These are phyloP conservation scores for Ptiloglossa arizonensis DNA, from an alignment of 1,140 invertebrate species.

Conservation along the genomic window DNA sequence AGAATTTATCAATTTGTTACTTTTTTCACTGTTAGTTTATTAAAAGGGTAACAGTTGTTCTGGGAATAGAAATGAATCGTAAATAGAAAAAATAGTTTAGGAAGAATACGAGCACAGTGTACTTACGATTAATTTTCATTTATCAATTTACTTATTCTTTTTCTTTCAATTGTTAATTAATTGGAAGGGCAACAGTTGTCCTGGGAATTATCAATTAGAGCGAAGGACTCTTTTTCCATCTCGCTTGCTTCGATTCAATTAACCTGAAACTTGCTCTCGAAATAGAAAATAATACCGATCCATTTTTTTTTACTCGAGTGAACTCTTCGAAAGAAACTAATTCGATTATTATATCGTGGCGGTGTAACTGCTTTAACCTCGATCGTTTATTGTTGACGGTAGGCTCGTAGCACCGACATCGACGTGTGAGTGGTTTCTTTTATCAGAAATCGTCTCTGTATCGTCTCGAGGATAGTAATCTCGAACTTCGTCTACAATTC, in stretches of 20 bases:
- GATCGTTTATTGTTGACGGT: slow-evolving; percentile 18
- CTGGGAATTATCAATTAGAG: not conserved
- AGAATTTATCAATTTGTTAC: no score
- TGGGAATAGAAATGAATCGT: no score
- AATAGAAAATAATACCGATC: not conserved
- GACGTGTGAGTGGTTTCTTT: not conserved
- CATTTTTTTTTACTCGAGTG: no score
- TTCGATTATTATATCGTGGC: not conserved
- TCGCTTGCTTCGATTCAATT: not conserved
- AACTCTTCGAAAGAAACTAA: not conserved
- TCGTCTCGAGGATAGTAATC: not conserved
- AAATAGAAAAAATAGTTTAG: no score
- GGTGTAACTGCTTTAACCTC: no score
- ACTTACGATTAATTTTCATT: no score
- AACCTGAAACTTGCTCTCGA: not conserved
- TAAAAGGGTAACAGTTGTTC: no score
- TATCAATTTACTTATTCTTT: no score
- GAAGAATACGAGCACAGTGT: no score
- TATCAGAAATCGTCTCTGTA: not conserved
- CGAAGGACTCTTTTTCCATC: not conserved
- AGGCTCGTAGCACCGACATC: not conserved
- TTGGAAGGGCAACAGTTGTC: no score
- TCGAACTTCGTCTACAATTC: not conserved
- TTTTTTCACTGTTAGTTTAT: no score
- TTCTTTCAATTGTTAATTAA: no score